Conservation (phyloP, 2,797 vertebrate species). For the Linurgus olivaceus region DNA sequence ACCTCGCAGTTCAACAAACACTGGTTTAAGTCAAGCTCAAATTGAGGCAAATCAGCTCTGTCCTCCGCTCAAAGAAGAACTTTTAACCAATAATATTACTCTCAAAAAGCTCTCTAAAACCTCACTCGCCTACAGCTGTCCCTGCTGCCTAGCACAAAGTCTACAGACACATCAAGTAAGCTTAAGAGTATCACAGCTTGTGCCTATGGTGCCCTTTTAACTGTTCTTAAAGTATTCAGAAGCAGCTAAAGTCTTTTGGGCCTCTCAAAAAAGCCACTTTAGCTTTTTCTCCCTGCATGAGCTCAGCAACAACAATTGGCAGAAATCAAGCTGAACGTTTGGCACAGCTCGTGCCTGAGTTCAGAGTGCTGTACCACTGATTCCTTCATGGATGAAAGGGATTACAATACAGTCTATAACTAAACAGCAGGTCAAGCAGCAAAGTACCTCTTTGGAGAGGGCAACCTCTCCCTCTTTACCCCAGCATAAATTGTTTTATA, state of each 20-base stretch:
- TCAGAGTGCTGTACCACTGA: not conserved
- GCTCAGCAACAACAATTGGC: not conserved
- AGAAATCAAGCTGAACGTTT: not conserved
- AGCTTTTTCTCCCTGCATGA: accelerated
- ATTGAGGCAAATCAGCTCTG: not conserved
- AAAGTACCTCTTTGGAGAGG: not conserved
- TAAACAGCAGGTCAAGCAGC: not conserved
- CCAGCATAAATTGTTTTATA: not conserved
- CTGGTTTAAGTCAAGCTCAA: not conserved
- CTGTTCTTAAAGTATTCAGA: not conserved
- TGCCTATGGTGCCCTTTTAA: not conserved
- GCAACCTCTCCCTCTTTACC: not conserved
- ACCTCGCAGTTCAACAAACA: not conserved
- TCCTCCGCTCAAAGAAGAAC: not conserved
- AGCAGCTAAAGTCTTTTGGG: not conserved
- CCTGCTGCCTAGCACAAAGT: not conserved
- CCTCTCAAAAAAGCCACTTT: not conserved
- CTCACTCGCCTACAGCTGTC: not conserved
- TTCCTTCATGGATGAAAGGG: not conserved
- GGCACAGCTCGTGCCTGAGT: not conserved
- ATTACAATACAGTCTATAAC: not conserved
- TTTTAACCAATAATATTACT: not conserved
- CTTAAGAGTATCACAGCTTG: not conserved
- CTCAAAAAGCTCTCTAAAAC: not conserved
- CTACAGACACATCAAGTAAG: not conserved